Evolutionary conservation across 2,888 invertebrate genomes (phyloP).

Genomic region (Andrena camellia): DNA sequence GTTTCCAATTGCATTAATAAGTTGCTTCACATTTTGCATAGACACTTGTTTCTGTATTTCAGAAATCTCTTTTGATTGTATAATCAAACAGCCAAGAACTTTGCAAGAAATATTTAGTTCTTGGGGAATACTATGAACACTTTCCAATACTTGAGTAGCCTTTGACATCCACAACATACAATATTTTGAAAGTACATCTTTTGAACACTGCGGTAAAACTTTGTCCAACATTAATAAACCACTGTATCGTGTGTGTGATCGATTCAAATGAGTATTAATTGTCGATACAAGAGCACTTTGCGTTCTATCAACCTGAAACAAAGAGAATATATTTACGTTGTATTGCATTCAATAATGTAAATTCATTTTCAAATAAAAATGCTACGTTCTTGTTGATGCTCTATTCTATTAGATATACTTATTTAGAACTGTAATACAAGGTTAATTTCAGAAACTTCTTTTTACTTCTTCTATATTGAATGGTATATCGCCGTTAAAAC

Average conservation of each 20-base stretch:
- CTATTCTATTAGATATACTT: neutral
- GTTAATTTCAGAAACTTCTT: slow-evolving; percentile 23
- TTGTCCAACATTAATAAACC: slow-evolving; percentile 74
- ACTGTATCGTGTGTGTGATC: slow-evolving; percentile 69
- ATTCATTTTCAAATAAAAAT: neutral
- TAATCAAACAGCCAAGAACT: slow-evolving; percentile 72
- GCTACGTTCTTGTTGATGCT: neutral
- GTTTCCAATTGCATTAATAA: slow-evolving; percentile 72
- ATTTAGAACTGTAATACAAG: neutral
- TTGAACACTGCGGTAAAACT: slow-evolving; percentile 69
- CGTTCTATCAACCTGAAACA: slow-evolving; percentile 70
- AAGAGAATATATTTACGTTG: neutral
- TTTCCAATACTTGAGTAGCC: slow-evolving; percentile 75
- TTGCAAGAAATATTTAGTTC: slow-evolving; percentile 75
- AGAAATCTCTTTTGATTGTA: slow-evolving; percentile 74
- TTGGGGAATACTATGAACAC: slow-evolving; percentile 60
- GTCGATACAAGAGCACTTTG: slow-evolving; percentile 70
- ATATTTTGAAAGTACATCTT: slow-evolving; percentile 74
- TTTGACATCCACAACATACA: slow-evolving; percentile 79
- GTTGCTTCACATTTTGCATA: slow-evolving; percentile 79
- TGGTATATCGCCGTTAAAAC: slow-evolving; percentile 72
- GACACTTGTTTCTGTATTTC: slow-evolving; percentile 81
- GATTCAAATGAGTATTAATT: slow-evolving; percentile 78
- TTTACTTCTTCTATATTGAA: slow-evolving; percentile 72
- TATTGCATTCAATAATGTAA: neutral